These are phyloP conservation scores for Hirtodrosophila trivittata DNA, from an alignment of 2,888 invertebrate genomes.

Conservation along the genomic window DNA sequence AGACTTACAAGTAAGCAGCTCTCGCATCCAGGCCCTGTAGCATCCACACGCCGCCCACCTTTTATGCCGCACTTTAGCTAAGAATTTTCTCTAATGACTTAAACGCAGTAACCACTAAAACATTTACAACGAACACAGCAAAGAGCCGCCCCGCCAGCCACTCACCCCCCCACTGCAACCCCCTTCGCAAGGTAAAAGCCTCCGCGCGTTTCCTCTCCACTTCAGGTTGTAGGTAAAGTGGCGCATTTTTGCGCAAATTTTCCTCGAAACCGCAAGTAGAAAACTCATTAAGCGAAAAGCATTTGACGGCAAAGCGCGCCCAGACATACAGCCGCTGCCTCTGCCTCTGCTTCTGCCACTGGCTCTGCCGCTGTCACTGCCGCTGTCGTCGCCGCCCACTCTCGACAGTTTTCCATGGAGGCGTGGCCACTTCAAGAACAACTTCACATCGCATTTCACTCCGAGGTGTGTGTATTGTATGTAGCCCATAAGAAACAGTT, in stretches of 20 bases:
- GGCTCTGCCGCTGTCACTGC: conserved; percentile 8
- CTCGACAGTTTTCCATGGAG: conserved; percentile 28
- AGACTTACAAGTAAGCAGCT: conserved; percentile 29
- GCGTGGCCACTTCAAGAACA: conserved; percentile 36
- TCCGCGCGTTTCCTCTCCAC: conserved; percentile 46
- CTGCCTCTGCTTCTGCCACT: neutral
- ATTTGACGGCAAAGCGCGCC: conserved; percentile 61
- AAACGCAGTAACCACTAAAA: conserved; percentile 77
- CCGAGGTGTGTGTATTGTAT: neutral
- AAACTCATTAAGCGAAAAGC: conserved; percentile 78
- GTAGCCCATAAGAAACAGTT: conserved; percentile 8
- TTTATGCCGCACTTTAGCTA: conserved; percentile 66
- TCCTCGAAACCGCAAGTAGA: conserved; percentile 74
- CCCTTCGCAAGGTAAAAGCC: conserved; percentile 43
- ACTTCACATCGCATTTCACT: conserved; percentile 15
- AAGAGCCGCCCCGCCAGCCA: conserved; percentile 1
- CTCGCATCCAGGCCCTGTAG: neutral
- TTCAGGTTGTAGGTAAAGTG: conserved; percentile 68
- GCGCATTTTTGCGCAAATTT: conserved; percentile 78
- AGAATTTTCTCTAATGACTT: conserved; percentile 79
- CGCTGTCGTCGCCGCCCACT: conserved; percentile 1
- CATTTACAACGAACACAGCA: conserved; percentile 68
- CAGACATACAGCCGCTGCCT: conserved; percentile 30
- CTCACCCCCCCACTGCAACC: conserved; percentile 6
- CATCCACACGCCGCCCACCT: conserved; percentile 36